These are phyloP conservation scores for Pempheris klunzingeri DNA, from an alignment of 2,797 vertebrate species.

Conservation along the genomic window DNA sequence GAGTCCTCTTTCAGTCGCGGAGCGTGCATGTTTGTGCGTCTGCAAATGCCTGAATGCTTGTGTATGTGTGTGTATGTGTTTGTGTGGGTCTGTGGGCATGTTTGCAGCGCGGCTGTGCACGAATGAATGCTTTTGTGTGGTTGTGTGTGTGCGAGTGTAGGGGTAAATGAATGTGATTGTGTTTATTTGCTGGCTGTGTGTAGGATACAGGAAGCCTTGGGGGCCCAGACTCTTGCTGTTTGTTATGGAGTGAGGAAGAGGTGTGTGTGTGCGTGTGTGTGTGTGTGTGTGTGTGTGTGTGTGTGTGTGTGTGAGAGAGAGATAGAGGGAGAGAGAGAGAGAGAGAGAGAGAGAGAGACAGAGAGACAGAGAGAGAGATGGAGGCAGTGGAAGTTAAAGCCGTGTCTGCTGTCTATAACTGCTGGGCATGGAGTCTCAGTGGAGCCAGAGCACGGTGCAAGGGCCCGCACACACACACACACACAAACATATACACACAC, in stretches of 20 bases:
- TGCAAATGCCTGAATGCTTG: constrained; percentile 48
- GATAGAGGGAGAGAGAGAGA: not conserved
- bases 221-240: constrained; percentile 85
- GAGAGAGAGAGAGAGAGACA: not conserved
- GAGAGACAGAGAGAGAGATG: constrained; percentile 23
- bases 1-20: constrained; percentile 51
- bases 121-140: constrained; percentile 52
- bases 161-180: constrained; percentile 84
- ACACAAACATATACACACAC: constrained; percentile 18
- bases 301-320: constrained; percentile 25
- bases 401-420: constrained; percentile 88
- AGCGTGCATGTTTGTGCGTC: constrained; percentile 39
- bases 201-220: constrained; percentile 87
- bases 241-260: constrained; percentile 87
- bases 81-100: constrained; percentile 42
- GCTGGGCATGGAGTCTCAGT: constrained; percentile 87
- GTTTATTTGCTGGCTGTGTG: constrained; percentile 85
- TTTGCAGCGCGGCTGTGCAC: constrained; percentile 61
- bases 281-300: constrained; percentile 49
- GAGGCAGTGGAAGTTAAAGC: constrained; percentile 75
- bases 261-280: constrained; percentile 47
- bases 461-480: not conserved
- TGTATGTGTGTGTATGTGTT: constrained; percentile 42
- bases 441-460: constrained; percentile 79
- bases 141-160: constrained; percentile 64